phyloP scores from a whole-genome alignment of 2,113 vertebrate genomes.

The Tychaedon coryphoeus region DNA sequence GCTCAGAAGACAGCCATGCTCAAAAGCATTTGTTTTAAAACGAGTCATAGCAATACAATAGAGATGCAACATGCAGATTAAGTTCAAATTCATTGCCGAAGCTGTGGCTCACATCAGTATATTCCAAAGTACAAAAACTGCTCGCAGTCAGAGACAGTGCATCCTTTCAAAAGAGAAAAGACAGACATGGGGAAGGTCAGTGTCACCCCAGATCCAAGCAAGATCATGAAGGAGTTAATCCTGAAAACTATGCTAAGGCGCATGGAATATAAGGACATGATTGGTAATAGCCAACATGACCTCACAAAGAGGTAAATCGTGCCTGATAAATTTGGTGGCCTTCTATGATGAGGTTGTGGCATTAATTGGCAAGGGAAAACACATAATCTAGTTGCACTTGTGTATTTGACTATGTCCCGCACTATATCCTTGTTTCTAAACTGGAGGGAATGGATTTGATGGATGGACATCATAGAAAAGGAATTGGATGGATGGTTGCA shows the following conservation, averaged over 20 bases:
- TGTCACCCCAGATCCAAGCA: background rate
- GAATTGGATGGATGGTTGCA: too few relatives aligned
- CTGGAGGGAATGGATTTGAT: background rate
- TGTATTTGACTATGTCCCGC: background rate
- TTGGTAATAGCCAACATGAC: background rate
- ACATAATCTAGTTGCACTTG: background rate
- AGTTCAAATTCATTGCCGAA: constrained; percentile 79
- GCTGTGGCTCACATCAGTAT: constrained; percentile 69
- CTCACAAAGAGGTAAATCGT: background rate
- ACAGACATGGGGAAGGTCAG: background rate
- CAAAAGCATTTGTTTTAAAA: constrained; percentile 88
- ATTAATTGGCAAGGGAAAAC: background rate
- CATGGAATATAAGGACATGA: background rate
- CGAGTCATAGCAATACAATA: constrained; percentile 83
- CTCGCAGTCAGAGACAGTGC: constrained; percentile 72
- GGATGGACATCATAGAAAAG: background rate
- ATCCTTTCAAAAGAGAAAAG: background rate
- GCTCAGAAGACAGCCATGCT: constrained; percentile 66
- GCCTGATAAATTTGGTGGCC: background rate
- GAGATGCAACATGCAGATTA: constrained; percentile 76
- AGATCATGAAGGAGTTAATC: background rate
- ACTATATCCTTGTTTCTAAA: background rate
- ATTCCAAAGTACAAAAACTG: constrained; percentile 78
- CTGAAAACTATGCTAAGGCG: background rate
- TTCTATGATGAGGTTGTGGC: too few relatives aligned